Conservation (phyloP, 2,797 vertebrate species). For the Oreortyx pictus region DNA sequence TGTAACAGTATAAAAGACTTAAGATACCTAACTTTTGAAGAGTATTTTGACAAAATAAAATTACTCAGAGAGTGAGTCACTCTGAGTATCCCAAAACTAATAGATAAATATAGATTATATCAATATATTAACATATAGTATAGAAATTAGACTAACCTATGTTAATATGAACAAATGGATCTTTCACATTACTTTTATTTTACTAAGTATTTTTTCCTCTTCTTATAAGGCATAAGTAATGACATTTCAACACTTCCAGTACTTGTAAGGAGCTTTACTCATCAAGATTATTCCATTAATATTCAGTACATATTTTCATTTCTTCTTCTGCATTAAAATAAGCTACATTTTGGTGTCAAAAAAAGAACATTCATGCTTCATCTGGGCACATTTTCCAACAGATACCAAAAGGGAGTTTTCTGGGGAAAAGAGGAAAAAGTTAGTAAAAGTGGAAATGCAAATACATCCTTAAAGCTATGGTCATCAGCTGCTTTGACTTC, state of each 20-base stretch:
- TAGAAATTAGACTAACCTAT: too few relatives aligned
- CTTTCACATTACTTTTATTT: constrained; percentile 6
- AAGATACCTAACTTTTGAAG: background rate
- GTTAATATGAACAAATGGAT: background rate
- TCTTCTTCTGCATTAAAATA: background rate
- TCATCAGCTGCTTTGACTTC: background rate
- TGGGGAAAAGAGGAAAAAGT: background rate
- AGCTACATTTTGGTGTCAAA: background rate
- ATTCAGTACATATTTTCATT: background rate
- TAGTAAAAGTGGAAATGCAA: background rate
- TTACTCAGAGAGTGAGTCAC: background rate
- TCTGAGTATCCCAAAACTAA: background rate
- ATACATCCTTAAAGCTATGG: background rate
- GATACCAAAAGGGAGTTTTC: background rate
- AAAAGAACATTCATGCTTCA: background rate
- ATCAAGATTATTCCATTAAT: background rate
- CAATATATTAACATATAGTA: too few relatives aligned
- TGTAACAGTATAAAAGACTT: background rate
- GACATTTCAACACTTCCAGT: background rate
- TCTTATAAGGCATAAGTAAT: background rate
- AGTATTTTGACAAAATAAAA: background rate
- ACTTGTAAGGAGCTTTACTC: background rate
- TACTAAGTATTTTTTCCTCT: background rate
- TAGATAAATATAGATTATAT: too few relatives aligned
- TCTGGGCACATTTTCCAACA: background rate